These are phyloP conservation scores for Hoplodrina blanda DNA, from an alignment of 2,888 invertebrate species.

Conservation along the genomic window DNA sequence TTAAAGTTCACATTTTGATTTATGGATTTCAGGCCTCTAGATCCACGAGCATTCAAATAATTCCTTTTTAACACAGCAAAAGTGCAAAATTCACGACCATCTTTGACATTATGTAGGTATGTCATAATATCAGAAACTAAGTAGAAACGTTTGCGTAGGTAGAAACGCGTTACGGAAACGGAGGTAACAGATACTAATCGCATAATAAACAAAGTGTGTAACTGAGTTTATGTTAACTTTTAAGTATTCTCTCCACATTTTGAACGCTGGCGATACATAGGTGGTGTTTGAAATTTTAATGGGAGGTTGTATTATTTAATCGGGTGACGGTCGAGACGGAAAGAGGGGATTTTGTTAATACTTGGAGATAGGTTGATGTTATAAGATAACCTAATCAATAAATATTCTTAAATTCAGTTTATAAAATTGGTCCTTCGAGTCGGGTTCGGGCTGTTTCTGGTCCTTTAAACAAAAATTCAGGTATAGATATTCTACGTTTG, in stretches of 20 bases:
- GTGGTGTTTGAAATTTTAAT: slow-evolving; percentile 43
- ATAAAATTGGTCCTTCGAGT: not conserved
- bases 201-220: slow-evolving; percentile 52
- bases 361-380: too few relatives aligned
- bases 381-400: too few relatives aligned
- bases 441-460: not conserved
- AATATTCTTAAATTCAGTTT: too few relatives aligned
- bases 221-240: slow-evolving; percentile 41
- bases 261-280: slow-evolving; percentile 25
- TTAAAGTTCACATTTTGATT: too few relatives aligned
- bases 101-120: slow-evolving; percentile 43
- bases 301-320: slow-evolving; percentile 17
- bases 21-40: not conserved
- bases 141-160: slow-evolving; percentile 33
- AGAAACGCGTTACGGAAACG: slow-evolving; percentile 54
- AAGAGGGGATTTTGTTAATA: too few relatives aligned
- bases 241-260: slow-evolving; percentile 56
- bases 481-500: too few relatives aligned
- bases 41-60: slow-evolving; percentile 1
- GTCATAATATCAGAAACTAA: slow-evolving; percentile 32
- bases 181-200: slow-evolving; percentile 55
- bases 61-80: slow-evolving; percentile 3
- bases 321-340: not conserved
- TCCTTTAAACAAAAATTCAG: not conserved
- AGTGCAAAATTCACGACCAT: not conserved